phyloP scores from a whole-genome alignment of 2,888 invertebrate genomes.

The Odontothrips loti region DNA sequence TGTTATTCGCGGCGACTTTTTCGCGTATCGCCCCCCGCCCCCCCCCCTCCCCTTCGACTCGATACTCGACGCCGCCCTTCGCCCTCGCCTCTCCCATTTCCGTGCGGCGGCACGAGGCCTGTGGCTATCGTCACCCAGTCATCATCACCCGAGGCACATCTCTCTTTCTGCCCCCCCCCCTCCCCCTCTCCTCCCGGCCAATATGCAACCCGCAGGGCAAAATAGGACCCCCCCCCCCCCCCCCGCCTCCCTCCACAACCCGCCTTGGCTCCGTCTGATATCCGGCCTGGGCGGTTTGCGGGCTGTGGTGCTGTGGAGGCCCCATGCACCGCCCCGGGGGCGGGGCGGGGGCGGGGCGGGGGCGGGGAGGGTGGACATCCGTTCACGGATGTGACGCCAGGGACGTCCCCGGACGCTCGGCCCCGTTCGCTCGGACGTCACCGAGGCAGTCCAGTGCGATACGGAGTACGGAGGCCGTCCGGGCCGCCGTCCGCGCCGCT shows the following conservation, averaged over 20 bases:
- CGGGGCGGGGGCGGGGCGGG: neutral
- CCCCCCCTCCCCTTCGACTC: neutral
- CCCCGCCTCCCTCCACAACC: neutral
- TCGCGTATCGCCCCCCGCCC: neutral
- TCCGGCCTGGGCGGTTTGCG: neutral
- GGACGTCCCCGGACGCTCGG: too few species aligned
- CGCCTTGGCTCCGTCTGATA: neutral
- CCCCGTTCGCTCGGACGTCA: too few species aligned
- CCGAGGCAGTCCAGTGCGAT: too few species aligned
- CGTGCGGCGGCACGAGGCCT: neutral
- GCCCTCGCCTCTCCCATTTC: neutral
- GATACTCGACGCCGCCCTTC: neutral
- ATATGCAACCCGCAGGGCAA: constrained; percentile 16
- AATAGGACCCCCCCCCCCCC: neutral
- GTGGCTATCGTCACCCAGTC: constrained; percentile 20
- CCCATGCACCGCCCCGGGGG: neutral
- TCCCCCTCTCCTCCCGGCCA: neutral
- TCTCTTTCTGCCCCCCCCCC: neutral
- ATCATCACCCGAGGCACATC: constrained; percentile 13
- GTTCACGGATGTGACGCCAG: neutral
- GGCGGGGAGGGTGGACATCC: neutral
- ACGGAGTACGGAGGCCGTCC: too few species aligned
- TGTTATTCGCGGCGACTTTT: too few species aligned
- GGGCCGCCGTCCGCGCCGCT: too few species aligned
- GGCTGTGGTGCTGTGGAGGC: neutral